Base-by-base conservation (phyloP, 2,888 invertebrate genomes). In the Lysandra coridon region DNA sequence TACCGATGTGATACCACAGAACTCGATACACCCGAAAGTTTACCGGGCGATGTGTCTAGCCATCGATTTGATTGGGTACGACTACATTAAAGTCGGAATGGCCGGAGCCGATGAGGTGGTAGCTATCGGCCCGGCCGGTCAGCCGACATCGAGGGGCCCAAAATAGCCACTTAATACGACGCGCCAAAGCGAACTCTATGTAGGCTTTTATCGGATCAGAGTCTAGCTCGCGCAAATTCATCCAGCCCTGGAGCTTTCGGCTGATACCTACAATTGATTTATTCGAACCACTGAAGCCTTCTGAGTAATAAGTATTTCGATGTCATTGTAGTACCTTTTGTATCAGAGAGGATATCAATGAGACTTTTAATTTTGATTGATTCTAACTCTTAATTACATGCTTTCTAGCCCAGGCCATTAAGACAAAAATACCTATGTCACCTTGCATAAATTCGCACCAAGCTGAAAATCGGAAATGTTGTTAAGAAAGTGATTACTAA, bases 191-290 rank as follows among this genome's bases (percentile, higher is more conserved):
- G 81, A 78, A 80, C 80, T 81, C 80, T 78, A 84, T 83, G 80
- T 83, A 81, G 82, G 89, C 88, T 88, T 89, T 91, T 90, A 90
- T 88, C 86, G 88, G 87, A 88, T 89, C 89, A 89, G 88, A 84
- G 87, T 83, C 88, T 87, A 85, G 57, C 30, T 30, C 76, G 33
- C 33, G 33, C 57, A 23, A 76, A 76, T 33, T 76, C 53, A 76
- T 76, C 30, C 76, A 53, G 30, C 33, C 76, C 23, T 75, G 7
- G 30, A 33, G 76, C 76, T 76, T 44, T 49, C 49, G 53, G 49
- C 49, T 49, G 57, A 17, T 57, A 57, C 44, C 12, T 49, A 10
- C 23, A 49, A 75, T 44, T 49, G 49, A 49, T 75, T 75, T 75
- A 75, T 49, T 33, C 5, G 33, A 5, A 69, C 33, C 14, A 69